These are phyloP conservation scores for Spinibarbus caldwelli DNA, from an alignment of 2,797 vertebrate genomes.

Conservation along the genomic window DNA sequence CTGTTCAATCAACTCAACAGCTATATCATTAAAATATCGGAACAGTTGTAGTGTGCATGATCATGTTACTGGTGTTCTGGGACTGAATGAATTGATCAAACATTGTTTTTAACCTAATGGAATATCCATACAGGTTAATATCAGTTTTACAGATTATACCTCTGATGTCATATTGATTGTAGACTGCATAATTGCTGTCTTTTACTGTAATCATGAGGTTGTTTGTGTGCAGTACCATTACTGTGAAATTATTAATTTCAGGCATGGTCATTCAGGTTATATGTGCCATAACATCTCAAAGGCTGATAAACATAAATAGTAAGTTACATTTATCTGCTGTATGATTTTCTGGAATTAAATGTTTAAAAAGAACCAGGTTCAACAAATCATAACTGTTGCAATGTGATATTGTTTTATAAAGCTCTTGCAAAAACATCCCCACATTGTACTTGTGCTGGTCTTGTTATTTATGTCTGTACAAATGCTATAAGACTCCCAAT, in stretches of 20 bases:
- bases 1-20: conserved; percentile 36
- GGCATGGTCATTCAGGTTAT: conserved; percentile 14
- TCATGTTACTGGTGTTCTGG: conserved; percentile 70
- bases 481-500: too few relatives aligned
- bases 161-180: conserved; percentile 17
- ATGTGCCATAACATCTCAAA: conserved; percentile 4
- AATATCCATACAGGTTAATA: background rate
- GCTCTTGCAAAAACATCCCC: background rate
- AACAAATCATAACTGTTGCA: background rate
- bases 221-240: conserved; percentile 14
- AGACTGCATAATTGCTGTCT: background rate
- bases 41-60: too few relatives aligned
- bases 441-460: background rate
- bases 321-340: background rate
- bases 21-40: too few relatives aligned
- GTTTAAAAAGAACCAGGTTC: background rate
- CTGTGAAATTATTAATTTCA: conserved; percentile 17
- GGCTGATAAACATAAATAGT: background rate
- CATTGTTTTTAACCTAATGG: conserved; percentile 1
- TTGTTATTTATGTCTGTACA: background rate
- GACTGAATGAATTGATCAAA: conserved; percentile 47
- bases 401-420: conserved; percentile 15
- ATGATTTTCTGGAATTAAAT: background rate
- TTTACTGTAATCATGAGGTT: background rate
- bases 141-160: background rate